These are phyloP conservation scores for Cervus canadensis DNA, from an alignment of 2,113 vertebrate species.

Conservation along the genomic window DNA sequence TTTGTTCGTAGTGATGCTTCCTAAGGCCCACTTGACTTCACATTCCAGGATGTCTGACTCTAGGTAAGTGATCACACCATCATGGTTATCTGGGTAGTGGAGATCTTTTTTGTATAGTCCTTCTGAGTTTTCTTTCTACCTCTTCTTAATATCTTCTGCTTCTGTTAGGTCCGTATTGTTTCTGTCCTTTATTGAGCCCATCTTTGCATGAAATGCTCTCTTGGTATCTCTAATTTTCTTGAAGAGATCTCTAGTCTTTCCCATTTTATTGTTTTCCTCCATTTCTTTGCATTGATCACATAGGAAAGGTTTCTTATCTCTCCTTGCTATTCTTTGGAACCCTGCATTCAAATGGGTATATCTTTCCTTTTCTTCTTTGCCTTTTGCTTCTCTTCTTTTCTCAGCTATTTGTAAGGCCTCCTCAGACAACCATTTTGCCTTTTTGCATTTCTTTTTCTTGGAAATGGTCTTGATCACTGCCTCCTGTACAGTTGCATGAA, in stretches of 20 bases:
- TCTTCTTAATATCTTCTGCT: background rate
- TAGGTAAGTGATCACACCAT: background rate
- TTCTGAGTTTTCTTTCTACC: background rate
- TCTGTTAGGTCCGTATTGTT: background rate
- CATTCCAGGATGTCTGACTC: background rate
- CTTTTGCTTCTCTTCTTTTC: background rate
- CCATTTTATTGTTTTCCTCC: background rate
- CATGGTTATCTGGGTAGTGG: background rate
- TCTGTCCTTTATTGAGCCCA: background rate
- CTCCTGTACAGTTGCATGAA: background rate
- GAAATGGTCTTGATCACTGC: background rate
- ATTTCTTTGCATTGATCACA: background rate
- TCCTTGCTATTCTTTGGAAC: background rate
- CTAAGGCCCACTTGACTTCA: background rate
- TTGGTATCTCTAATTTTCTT: background rate
- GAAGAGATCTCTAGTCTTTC: background rate
- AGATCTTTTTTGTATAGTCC: background rate
- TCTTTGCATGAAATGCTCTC: background rate
- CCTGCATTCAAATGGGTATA: background rate
- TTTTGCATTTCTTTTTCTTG: background rate
- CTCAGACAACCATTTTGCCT: background rate
- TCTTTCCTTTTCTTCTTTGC: background rate
- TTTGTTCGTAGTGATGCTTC: background rate
- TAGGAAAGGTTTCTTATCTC: background rate
- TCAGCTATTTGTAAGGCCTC: background rate